Conservation (phyloP, 1,140 invertebrate genomes). For the Palaemon carinicauda region DNA sequence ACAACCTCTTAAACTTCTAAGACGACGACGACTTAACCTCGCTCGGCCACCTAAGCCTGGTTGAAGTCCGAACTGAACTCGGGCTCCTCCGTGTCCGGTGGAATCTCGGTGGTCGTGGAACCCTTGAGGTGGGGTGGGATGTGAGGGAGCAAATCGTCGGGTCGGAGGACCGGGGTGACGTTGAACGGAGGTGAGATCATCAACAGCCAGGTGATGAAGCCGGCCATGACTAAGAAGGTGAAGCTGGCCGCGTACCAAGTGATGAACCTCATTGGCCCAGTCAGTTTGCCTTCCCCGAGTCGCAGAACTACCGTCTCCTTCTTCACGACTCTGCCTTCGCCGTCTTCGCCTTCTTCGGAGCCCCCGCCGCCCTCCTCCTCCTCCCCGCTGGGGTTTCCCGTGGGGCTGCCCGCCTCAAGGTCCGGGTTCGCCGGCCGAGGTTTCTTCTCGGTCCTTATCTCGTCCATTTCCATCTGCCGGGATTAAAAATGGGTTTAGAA, state of each 20-base stretch:
- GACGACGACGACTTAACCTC: too few relatives aligned
- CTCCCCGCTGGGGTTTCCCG: too few relatives aligned
- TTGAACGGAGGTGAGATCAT: slow-evolving; percentile 46
- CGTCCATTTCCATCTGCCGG: too few relatives aligned
- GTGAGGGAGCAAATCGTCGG: neutral
- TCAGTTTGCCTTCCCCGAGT: slow-evolving; percentile 30
- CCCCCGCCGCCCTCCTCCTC: too few relatives aligned
- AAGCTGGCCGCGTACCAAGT: slow-evolving; percentile 39
- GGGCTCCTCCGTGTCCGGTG: neutral
- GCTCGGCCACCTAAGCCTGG: too few relatives aligned
- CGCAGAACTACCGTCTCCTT: neutral
- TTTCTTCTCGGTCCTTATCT: too few relatives aligned
- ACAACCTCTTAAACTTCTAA: too few relatives aligned
- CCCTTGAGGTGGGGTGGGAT: too few relatives aligned
- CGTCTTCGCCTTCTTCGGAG: neutral
- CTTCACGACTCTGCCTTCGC: neutral
- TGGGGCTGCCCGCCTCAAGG: too few relatives aligned
- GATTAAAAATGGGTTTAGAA: too few relatives aligned
- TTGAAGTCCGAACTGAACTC: too few relatives aligned
- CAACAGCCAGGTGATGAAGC: neutral
- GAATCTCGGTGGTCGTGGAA: neutral
- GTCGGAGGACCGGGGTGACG: neutral
- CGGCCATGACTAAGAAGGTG: slow-evolving; percentile 35
- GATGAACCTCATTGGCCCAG: slow-evolving; percentile 30
- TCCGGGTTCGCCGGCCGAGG: too few relatives aligned